These are phyloP conservation scores for Cheilosia scutellata DNA, from an alignment of 2,888 invertebrate species.

Conservation along the genomic window DNA sequence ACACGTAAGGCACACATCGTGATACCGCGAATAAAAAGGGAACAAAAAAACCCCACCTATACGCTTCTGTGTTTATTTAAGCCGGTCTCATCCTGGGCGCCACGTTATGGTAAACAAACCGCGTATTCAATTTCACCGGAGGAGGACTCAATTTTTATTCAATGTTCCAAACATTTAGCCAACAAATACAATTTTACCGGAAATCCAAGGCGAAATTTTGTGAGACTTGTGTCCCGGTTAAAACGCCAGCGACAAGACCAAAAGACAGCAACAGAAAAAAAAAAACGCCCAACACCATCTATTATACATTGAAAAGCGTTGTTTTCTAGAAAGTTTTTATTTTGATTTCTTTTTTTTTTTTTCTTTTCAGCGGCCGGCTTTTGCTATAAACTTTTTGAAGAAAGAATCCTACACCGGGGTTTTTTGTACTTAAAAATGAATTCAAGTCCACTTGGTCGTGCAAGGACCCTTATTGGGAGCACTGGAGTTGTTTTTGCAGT, in stretches of 20 bases:
- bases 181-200: conserved; percentile 9
- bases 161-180: conserved; percentile 53
- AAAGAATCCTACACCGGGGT: conserved; percentile 7
- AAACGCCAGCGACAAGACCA: background rate
- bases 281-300: conserved; percentile 32
- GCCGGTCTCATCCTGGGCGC: background rate
- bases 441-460: conserved; percentile 42
- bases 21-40: conserved; percentile 22
- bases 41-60: background rate
- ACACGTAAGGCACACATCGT: conserved; percentile 30
- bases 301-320: conserved; percentile 32
- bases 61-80: conserved; percentile 22
- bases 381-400: conserved; percentile 15
- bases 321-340: conserved; percentile 20
- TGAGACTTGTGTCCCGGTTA: conserved; percentile 1
- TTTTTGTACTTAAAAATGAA: conserved; percentile 20
- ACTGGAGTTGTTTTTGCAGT: conserved; percentile 28
- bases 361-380: background rate
- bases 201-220: conserved; percentile 7
- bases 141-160: conserved; percentile 51
- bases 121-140: conserved; percentile 24
- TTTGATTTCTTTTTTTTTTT: background rate
- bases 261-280: background rate
- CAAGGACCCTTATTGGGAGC: conserved; percentile 37
- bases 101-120: background rate